phyloP scores from a whole-genome alignment of 2,797 vertebrate genomes.

The Macropodus opercularis region DNA sequence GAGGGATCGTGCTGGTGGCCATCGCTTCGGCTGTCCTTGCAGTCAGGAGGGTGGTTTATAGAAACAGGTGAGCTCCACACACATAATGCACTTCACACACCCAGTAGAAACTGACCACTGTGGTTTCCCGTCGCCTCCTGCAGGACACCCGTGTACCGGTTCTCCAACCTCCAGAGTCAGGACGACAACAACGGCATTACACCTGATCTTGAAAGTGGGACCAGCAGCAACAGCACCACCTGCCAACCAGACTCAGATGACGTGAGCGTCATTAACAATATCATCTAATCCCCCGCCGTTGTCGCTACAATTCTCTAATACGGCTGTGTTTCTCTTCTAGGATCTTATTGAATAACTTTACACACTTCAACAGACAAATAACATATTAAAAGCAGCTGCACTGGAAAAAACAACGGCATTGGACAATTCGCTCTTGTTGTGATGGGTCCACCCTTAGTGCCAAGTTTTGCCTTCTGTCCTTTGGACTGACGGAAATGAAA shows the following conservation, averaged over 20 bases:
- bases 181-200: constrained; percentile 63
- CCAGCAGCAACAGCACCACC: constrained; percentile 66
- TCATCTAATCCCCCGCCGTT: neutral
- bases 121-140: constrained; percentile 18
- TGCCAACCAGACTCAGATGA: constrained; percentile 79
- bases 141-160: constrained; percentile 78
- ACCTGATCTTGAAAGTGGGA: constrained; percentile 54
- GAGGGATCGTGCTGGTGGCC: constrained; percentile 62
- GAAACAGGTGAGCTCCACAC: constrained; percentile 65
- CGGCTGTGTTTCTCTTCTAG: constrained; percentile 51
- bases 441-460: neutral
- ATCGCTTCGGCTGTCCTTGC: constrained; percentile 60
- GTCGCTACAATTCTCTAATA: neutral
- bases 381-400: constrained; percentile 1
- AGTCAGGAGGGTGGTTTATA: constrained; percentile 68
- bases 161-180: constrained; percentile 79
- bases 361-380: constrained; percentile 2
- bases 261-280: constrained; percentile 47
- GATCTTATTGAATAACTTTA: constrained; percentile 74
- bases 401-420: constrained; percentile 19
- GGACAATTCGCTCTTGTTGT: constrained; percentile 17
- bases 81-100: neutral
- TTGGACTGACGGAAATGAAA: constrained; percentile 21
- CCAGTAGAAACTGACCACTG: neutral
- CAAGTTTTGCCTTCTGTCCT: neutral